Evolutionary conservation across 2,888 invertebrate genomes (phyloP).

Genomic region (Drosophila neotestacea): DNA sequence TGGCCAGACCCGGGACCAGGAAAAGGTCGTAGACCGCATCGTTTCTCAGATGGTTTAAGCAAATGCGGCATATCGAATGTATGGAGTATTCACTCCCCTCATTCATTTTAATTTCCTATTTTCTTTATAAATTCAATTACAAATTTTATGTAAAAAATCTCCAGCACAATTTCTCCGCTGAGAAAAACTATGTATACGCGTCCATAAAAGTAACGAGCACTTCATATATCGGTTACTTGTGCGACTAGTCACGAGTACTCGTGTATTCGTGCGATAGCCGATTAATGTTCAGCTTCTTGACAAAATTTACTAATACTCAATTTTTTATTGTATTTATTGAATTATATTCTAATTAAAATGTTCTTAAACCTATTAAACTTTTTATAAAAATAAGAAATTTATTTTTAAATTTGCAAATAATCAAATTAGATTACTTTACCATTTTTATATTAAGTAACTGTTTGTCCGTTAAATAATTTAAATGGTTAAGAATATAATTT

Average conservation of each 20-base stretch:
- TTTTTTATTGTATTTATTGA: background rate
- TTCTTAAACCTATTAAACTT: too few species aligned
- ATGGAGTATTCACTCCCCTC: slow-evolving; percentile 58
- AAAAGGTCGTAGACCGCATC: slow-evolving; percentile 74
- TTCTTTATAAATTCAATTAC: background rate
- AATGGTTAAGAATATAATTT: too few species aligned
- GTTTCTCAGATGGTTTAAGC: slow-evolving; percentile 70
- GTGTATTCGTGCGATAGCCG: background rate
- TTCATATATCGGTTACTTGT: slow-evolving; percentile 44
- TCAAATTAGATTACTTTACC: too few species aligned
- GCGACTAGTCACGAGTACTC: slow-evolving; percentile 20
- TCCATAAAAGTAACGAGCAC: slow-evolving; percentile 50
- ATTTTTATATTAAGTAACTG: too few species aligned
- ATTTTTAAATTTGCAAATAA: too few species aligned
- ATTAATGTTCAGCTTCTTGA: background rate
- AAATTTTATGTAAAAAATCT: slow-evolving; percentile 19
- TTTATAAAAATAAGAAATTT: too few species aligned
- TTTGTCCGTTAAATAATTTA: too few species aligned
- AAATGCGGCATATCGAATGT: slow-evolving; percentile 82
- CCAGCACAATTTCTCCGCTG: slow-evolving; percentile 25
- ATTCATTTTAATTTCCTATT: slow-evolving; percentile 55
- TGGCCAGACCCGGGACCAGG: slow-evolving; percentile 75
- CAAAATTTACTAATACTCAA: background rate
- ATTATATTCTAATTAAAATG: too few species aligned
- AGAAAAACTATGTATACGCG: slow-evolving; percentile 58